phyloP scores from a whole-genome alignment of 2,888 invertebrate species.

The Mythimna loreyi region DNA sequence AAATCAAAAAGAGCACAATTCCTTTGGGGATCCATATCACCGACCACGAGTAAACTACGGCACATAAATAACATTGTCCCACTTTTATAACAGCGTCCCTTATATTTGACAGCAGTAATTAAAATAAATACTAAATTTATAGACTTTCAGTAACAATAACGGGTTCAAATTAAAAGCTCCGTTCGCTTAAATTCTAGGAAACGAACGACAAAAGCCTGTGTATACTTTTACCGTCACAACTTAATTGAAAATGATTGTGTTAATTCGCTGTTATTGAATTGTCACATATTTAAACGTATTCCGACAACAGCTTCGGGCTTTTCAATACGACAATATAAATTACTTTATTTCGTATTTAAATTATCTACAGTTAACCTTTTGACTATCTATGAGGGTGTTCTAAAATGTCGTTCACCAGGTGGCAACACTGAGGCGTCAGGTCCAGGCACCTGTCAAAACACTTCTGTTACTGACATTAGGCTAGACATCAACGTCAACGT shows the following conservation, averaged over 20 bases:
- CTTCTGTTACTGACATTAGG: too few species aligned
- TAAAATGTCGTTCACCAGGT: too few species aligned
- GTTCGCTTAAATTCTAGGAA: conserved; percentile 30
- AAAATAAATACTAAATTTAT: conserved; percentile 21
- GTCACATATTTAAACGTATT: conserved; percentile 23
- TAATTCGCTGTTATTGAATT: conserved; percentile 41
- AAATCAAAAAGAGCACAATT: too few species aligned
- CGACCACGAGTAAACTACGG: neutral
- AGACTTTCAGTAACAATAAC: conserved; percentile 19
- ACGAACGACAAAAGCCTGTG: conserved; percentile 14
- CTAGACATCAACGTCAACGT: too few species aligned
- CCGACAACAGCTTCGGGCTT: conserved; percentile 1
- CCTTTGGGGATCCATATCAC: neutral
- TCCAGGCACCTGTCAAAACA: too few species aligned
- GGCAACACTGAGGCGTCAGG: too few species aligned
- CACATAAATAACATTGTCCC: too few species aligned
- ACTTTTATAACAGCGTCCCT: neutral
- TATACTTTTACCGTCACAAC: conserved; percentile 20
- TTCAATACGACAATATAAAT: conserved; percentile 8
- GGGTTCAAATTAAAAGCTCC: conserved; percentile 20
- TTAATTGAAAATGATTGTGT: conserved; percentile 41
- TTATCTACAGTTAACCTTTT: conserved; percentile 11
- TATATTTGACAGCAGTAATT: conserved; percentile 14
- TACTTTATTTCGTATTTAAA: conserved; percentile 12
- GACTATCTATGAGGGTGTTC: too few species aligned